phyloP scores from a whole-genome alignment of 2,888 invertebrate genomes.

The Drosophila limbata region DNA sequence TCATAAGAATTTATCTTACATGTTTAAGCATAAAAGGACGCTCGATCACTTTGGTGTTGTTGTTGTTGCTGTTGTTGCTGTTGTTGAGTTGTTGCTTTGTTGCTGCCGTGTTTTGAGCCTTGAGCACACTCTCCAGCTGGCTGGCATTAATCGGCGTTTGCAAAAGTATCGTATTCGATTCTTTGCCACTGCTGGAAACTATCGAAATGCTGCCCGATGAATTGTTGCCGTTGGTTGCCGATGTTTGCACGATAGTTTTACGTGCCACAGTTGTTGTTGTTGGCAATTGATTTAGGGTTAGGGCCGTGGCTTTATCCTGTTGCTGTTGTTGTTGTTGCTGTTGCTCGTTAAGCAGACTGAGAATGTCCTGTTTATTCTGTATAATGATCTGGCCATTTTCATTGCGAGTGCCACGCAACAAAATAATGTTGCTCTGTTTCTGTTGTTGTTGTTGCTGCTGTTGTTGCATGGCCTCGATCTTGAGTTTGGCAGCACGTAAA shows the following conservation, averaged over 20 bases:
- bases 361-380: conserved; percentile 85
- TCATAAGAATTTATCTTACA: no score
- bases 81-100: conserved; percentile 20
- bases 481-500: conserved; percentile 70
- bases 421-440: conserved; percentile 83
- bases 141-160: conserved; percentile 85
- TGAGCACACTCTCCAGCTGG: conserved; percentile 83
- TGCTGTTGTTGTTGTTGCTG: conserved; percentile 63
- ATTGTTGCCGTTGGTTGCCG: conserved; percentile 34
- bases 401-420: conserved; percentile 85
- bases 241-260: conserved; percentile 77
- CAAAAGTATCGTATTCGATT: conserved; percentile 82
- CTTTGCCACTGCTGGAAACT: conserved; percentile 65
- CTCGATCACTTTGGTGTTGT: conserved; percentile 60
- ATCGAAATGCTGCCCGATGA: conserved; percentile 55
- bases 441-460: conserved; percentile 72
- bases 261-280: conserved; percentile 83
- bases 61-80: conserved; percentile 34
- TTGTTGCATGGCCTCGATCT: conserved; percentile 79
- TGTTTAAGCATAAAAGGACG: conserved; percentile 82
- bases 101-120: conserved; percentile 52
- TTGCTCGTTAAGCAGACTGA: conserved; percentile 84
- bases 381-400: conserved; percentile 86
- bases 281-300: conserved; percentile 82
- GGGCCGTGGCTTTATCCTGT: conserved; percentile 76